Base-by-base conservation (phyloP, 2,888 invertebrate genomes). In the Phengaris alcon region DNA sequence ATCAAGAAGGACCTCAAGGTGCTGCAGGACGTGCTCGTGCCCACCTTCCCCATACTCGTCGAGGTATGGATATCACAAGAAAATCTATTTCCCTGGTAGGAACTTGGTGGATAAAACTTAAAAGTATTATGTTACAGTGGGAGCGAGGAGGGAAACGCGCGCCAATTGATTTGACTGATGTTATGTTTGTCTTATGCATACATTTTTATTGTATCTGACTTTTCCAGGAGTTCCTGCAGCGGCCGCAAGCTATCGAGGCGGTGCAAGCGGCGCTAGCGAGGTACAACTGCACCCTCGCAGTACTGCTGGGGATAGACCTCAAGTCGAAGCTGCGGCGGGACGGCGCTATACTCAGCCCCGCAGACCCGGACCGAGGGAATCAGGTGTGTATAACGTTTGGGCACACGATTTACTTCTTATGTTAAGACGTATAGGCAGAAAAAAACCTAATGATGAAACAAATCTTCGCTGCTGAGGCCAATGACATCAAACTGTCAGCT, bases 1-100 rank as follows among this genome's bases (percentile, higher is more conserved):
- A 86, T 98, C 12, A 93, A 94, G 75, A 97, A 96, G 85, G 98
- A 98, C 84, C 88, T 96, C 74, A 98, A 98, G 91, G 83, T 95
- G 0, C 85, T 96, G 0, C 93, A 93, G 4, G 92, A 94, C 54
- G 85, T 94, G 0, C 82, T 91, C 44, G 88, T 93, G 12, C 94
- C 91, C 0, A 93, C 94, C 82, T 86, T 97, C 15, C 96, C 96
- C 0, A 93, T 96, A 83, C 86, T 95, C 1, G 94, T 96, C 4
- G 90, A 95, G 93, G 95, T 95, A 83, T 80, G 86, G 81, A 44
- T n/a, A 22, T 6, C 12, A 3, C 9, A 51, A 15, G 22, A 64
- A 64, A 54, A 72, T 52, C 6, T 55, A n/a, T 0, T 22, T 22
- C 22, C 22, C 22, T 22, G 0, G 22, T 22, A 22, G 22, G 22